Evolutionary conservation across 92 coral and sea anemone species (phyloP).

Genomic region (Micromussa lordhowensis): DNA sequence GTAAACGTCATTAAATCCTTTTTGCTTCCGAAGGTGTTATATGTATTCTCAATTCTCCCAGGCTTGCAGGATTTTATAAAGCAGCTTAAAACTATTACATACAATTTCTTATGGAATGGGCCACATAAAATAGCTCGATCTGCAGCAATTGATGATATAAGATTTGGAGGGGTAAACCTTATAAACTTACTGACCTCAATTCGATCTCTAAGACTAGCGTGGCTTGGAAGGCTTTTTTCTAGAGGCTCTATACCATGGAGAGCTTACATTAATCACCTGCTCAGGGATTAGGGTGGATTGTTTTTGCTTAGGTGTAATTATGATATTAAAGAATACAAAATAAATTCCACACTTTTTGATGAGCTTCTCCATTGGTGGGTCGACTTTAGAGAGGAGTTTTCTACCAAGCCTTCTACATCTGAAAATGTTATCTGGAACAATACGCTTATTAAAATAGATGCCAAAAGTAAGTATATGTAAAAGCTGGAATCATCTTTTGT

Average conservation of each 20-base stretch:
- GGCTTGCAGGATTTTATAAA: background rate
- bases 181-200: background rate
- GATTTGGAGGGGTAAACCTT: background rate
- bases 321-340: conserved; percentile 1
- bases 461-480: too few species aligned
- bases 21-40: too few species aligned
- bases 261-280: background rate
- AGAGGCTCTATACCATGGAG: background rate
- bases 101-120: background rate
- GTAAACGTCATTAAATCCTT: background rate
- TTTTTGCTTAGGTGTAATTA: conserved; percentile 5
- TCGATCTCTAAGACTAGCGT: background rate
- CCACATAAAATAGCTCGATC: background rate
- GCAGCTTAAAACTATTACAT: conserved; percentile 2
- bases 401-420: too few species aligned
- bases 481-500: too few species aligned
- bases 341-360: background rate
- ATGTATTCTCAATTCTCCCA: background rate
- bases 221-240: background rate
- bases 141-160: background rate
- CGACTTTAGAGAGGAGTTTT: too few species aligned
- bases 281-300: background rate
- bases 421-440: too few species aligned
- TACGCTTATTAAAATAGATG: too few species aligned
- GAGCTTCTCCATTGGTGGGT: conserved; percentile 14